Evolutionary conservation across 2,888 invertebrate species (phyloP).

Genomic region (Amblyjoppa fuscipennis): DNA sequence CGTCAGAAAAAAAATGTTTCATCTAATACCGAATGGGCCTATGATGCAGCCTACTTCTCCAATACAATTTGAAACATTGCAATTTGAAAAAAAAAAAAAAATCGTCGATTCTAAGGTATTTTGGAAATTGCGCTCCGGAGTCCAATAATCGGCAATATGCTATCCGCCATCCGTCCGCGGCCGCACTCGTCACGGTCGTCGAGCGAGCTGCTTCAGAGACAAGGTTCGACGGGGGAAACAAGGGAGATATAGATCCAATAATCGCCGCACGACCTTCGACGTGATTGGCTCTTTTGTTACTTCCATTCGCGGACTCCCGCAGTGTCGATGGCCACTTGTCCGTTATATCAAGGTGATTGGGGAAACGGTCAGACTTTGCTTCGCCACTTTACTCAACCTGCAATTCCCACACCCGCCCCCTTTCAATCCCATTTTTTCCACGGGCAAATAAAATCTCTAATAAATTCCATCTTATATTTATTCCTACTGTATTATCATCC

Average conservation of each 20-base stretch:
- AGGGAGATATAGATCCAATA: slow-evolving; percentile 55
- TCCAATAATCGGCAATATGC: slow-evolving; percentile 47
- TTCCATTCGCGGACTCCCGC: slow-evolving; percentile 20
- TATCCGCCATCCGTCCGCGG: slow-evolving; percentile 16
- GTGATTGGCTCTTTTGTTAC: slow-evolving; percentile 50
- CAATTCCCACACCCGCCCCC: not conserved
- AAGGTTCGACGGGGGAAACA: slow-evolving; percentile 4
- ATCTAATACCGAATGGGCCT: no score
- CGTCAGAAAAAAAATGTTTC: no score
- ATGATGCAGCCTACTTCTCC: no score
- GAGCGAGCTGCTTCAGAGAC: not conserved
- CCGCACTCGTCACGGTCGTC: slow-evolving; percentile 11
- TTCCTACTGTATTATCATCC: not conserved
- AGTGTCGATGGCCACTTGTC: slow-evolving; percentile 36
- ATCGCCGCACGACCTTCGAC: slow-evolving; percentile 53
- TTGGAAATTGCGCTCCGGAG: not conserved
- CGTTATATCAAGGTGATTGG: slow-evolving; percentile 29
- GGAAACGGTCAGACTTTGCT: slow-evolving; percentile 10
- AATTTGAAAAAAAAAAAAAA: no score
- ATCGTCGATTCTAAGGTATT: no score
- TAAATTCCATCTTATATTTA: slow-evolving; percentile 19
- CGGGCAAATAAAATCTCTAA: slow-evolving; percentile 17
- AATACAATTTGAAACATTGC: no score
- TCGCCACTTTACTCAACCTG: not conserved
- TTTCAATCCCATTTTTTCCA: not conserved